phyloP scores from a whole-genome alignment of 2,888 invertebrate genomes.

The Spialia ferax region DNA sequence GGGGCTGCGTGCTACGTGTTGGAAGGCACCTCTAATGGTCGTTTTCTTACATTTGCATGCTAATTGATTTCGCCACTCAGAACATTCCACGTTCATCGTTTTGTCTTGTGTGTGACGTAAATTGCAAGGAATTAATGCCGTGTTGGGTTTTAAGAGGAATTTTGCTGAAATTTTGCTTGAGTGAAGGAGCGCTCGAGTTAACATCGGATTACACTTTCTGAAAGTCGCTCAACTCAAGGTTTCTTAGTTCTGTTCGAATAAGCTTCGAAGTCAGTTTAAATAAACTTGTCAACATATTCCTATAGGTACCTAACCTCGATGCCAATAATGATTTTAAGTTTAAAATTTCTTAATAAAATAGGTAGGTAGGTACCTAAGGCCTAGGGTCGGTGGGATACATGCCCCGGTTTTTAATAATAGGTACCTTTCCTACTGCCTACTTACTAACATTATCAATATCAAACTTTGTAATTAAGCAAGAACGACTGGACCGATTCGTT shows the following conservation, averaged over 20 bases:
- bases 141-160: slow-evolving; percentile 53
- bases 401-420: no score
- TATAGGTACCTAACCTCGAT: no score
- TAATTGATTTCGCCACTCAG: slow-evolving; percentile 76
- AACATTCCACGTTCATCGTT: slow-evolving; percentile 62
- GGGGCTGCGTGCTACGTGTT: slow-evolving; percentile 57
- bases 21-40: slow-evolving; percentile 73
- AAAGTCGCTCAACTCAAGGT: slow-evolving; percentile 9
- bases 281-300: no score
- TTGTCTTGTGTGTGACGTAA: slow-evolving; percentile 73
- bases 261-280: slow-evolving; percentile 3
- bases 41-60: slow-evolving; percentile 86
- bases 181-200: slow-evolving; percentile 18
- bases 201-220: slow-evolving; percentile 26
- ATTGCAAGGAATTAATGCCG: slow-evolving; percentile 70
- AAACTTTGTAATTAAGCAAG: no score
- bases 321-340: no score
- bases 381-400: no score
- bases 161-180: slow-evolving; percentile 39
- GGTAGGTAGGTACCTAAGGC: no score
- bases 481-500: no score
- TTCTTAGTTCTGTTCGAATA: slow-evolving; percentile 2
- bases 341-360: no score
- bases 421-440: no score
- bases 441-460: no score